phyloP scores from a whole-genome alignment of 2,113 vertebrate species.

The Mirounga angustirostris region DNA sequence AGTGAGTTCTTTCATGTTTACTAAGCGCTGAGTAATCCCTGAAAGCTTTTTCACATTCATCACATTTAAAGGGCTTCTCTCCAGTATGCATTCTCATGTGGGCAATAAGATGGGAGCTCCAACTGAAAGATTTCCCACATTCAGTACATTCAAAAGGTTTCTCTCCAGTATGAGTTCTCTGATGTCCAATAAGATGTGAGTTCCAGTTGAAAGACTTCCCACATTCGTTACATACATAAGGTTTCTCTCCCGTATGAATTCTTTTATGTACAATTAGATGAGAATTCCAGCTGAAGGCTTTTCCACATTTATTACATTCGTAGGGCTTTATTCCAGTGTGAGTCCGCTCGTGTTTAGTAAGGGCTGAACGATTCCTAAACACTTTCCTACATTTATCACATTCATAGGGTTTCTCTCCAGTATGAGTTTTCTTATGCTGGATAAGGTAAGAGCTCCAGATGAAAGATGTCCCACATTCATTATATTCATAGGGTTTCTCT shows the following conservation, averaged over 20 bases:
- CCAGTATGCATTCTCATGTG: conserved; percentile 85
- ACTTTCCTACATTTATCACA: conserved; percentile 82
- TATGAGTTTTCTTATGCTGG: conserved; percentile 76
- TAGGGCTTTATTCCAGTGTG: conserved; percentile 84
- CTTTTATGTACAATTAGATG: conserved; percentile 82
- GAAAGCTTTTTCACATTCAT: conserved; percentile 83
- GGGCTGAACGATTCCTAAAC: conserved; percentile 81
- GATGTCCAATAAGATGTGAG: conserved; percentile 81
- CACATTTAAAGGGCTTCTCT: conserved; percentile 83
- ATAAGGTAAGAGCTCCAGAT: conserved; percentile 83
- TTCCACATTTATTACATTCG: conserved; percentile 83
- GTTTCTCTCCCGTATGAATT: conserved; percentile 83
- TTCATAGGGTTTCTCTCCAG: conserved; percentile 79
- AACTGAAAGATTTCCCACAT: conserved; percentile 83
- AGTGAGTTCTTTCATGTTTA: conserved; percentile 83
- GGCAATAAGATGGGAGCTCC: conserved; percentile 82
- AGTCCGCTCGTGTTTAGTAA: conserved; percentile 81
- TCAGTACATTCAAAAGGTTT: conserved; percentile 83
- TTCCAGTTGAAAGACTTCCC: conserved; percentile 84
- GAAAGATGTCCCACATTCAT: conserved; percentile 78
- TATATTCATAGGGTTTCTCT: conserved; percentile 74
- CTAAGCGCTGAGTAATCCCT: conserved; percentile 82
- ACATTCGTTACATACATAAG: conserved; percentile 81
- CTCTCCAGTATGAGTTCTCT: conserved; percentile 84
- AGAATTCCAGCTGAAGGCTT: conserved; percentile 84